Conservation (phyloP, 2,888 invertebrate genomes). For the Aporophyla lueneburgensis region DNA sequence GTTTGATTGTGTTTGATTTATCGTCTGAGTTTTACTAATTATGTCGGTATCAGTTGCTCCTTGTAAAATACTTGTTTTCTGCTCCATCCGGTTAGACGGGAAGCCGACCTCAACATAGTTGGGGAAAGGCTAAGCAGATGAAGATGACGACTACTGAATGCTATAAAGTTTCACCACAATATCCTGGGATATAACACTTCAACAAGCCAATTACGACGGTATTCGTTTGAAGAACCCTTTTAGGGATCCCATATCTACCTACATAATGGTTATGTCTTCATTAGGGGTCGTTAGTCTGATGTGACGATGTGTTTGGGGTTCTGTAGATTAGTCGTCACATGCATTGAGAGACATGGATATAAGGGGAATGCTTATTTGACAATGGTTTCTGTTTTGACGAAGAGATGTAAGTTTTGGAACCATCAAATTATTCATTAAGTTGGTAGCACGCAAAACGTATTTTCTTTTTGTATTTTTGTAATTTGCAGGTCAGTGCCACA, state of each 20-base stretch:
- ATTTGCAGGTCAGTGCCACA: no score
- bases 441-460: no score
- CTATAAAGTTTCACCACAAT: neutral
- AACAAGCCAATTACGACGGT: neutral
- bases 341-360: neutral
- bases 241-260: conserved; percentile 12
- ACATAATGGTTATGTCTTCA: conserved; percentile 28
- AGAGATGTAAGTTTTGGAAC: neutral
- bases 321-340: conserved; percentile 17
- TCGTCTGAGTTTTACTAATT: no score
- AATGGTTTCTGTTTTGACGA: neutral
- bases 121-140: neutral
- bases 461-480: no score
- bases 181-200: neutral
- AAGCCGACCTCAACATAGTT: neutral
- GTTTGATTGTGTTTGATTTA: no score
- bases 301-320: conserved; percentile 25
- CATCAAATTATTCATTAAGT: no score
- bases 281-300: conserved; percentile 24
- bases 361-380: neutral
- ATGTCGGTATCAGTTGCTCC: no score
- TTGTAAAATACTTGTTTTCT: no score
- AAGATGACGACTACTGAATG: neutral
- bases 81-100: neutral
- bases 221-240: neutral